phyloP scores from a whole-genome alignment of 2,888 invertebrate genomes.

The Serripes groenlandicus region DNA sequence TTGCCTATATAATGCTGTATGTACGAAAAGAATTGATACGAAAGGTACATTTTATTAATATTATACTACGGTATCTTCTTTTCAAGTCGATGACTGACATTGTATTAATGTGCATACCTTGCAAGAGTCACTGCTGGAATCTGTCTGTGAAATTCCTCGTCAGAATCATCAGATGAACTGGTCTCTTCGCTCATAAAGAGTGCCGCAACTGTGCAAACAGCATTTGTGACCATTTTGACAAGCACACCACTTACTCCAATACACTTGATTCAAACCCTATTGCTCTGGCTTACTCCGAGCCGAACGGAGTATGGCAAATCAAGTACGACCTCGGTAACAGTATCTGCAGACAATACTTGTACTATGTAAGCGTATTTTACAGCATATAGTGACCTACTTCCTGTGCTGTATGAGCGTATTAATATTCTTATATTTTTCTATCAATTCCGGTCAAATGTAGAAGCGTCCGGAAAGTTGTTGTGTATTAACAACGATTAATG shows the following conservation, averaged over 20 bases:
- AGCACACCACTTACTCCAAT: neutral
- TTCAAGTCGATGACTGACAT: neutral
- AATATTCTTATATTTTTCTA: too few relatives aligned
- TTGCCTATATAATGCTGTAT: neutral
- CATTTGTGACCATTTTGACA: conserved; percentile 1
- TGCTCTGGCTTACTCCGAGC: conserved; percentile 1
- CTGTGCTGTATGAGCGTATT: too few relatives aligned
- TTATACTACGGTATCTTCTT: neutral
- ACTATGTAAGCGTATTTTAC: too few relatives aligned
- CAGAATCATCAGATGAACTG: conserved; percentile 12
- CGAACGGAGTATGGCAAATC: neutral
- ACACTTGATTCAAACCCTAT: neutral
- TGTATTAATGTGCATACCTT: neutral
- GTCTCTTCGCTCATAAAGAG: conserved; percentile 7
- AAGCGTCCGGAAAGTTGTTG: too few relatives aligned
- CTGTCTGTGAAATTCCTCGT: conserved; percentile 7
- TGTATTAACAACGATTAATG: too few relatives aligned
- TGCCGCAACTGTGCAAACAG: neutral
- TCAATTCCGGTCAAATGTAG: too few relatives aligned
- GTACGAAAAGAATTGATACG: neutral
- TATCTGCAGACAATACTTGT: too few relatives aligned
- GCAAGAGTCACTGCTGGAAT: conserved; percentile 7
- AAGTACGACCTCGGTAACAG: conserved; percentile 5
- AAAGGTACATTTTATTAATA: neutral
- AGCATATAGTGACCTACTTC: too few relatives aligned